Conservation (phyloP, 1,140 invertebrate species). For the Riptortus pedestris region DNA sequence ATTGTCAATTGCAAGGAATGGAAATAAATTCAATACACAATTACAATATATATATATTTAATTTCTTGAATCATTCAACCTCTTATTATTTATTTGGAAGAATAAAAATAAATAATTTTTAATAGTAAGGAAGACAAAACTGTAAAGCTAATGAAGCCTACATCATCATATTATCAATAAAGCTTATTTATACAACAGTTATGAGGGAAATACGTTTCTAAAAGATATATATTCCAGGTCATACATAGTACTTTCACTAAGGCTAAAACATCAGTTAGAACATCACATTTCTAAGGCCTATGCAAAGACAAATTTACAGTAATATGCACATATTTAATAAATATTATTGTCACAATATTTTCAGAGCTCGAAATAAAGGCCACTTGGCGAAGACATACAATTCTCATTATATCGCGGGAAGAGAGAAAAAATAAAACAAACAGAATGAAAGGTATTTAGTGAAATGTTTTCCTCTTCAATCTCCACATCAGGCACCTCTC, state of each 20-base stretch:
- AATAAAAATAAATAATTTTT: neutral
- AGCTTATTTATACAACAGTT: neutral
- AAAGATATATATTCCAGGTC: too few relatives aligned
- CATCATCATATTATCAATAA: neutral
- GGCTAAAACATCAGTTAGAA: neutral
- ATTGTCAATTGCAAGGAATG: slow-evolving; percentile 7
- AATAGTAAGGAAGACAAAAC: slow-evolving; percentile 4
- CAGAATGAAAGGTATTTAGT: too few relatives aligned
- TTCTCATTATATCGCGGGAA: too few relatives aligned
- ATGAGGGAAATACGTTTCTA: neutral
- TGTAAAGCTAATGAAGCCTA: slow-evolving; percentile 12
- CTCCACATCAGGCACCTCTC: too few relatives aligned
- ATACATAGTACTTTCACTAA: too few relatives aligned
- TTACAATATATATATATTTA: neutral
- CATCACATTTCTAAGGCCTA: slow-evolving; percentile 1
- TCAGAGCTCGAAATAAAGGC: slow-evolving; percentile 14
- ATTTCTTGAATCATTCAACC: neutral
- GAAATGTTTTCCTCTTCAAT: too few relatives aligned
- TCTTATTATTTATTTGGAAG: slow-evolving; percentile 5
- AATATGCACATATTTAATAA: neutral
- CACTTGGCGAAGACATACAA: slow-evolving; percentile 5
- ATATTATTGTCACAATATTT: slow-evolving; percentile 3
- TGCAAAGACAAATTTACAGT: neutral
- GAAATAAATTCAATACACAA: neutral
- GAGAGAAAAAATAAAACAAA: too few relatives aligned